Base-by-base conservation (phyloP, 2,888 invertebrate species). In the Metellina segmentata region DNA sequence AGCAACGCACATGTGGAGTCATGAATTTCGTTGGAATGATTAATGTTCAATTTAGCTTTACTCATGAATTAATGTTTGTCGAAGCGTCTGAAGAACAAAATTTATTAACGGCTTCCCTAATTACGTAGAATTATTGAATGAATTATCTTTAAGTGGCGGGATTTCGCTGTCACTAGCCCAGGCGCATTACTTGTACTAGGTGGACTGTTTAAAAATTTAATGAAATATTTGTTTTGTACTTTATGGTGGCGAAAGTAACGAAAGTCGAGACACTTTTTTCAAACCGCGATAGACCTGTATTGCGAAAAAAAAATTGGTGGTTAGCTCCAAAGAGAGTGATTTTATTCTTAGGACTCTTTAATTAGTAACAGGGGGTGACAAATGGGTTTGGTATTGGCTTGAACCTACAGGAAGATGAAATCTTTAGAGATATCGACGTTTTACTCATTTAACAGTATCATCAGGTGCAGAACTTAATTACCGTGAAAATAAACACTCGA, bases 71-170 rank as follows among this genome's bases (percentile, higher is more conserved):
- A 82, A 69, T 82, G 51, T 82, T 82, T 82, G 81, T 71, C 70
- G 34, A 34, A 20, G 19, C 72, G 61, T 19, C 7, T 20, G 19
- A 75, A 51, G 20, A 85, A 85, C 71, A 34, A 75, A 85, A 85
- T 85, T 85, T 53, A 75, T 85, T 53, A 75, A 61, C 85, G 16
- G 20, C 34, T n/a, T 48, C 61, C 7, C 75, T 85, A 85, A 85
- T 85, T 85, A 85, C 20, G 75, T 51, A 53, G 53, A 74, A 75
- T 85, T 75, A 85, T 71, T 85, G 75, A 85, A 85, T 85, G 75
- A 85, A 85, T 85, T 75, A 75, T 85, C 85, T 74, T n/a, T 74
- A 74, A 74, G 74, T 61, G 61, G 82, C 6, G 48, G 74, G 85
- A 85, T 75, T 85, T 85, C 16, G 48, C 53, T 61, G 85, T 85